A percentile compares a stretch with the other conserved stretches of the same genome.
Evolutionary conservation across 2,888 invertebrate species (phyloP).

Genomic region (Xestia c-nigrum): DNA sequence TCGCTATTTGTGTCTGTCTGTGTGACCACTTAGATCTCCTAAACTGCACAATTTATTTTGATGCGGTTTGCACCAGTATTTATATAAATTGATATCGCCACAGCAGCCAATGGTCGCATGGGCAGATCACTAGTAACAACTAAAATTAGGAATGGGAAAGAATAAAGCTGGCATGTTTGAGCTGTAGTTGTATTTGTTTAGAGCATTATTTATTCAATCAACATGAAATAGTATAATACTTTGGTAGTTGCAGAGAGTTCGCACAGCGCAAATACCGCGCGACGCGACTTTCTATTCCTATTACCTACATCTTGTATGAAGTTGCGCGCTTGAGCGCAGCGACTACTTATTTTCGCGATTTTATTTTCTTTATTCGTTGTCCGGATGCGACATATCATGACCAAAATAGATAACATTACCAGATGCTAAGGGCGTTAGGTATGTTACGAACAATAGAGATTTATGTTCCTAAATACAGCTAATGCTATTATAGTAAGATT

Average conservation of each 20-base stretch:
- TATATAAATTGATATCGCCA: neutral
- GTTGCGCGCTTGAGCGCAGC: slow-evolving; percentile 10
- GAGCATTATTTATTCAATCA: neutral
- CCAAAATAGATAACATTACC: slow-evolving; percentile 9
- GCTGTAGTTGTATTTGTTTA: neutral
- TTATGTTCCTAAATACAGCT: neutral
- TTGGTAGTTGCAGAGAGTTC: slow-evolving; percentile 9
- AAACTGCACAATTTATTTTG: neutral
- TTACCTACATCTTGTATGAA: slow-evolving; percentile 38
- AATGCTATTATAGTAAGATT: neutral
- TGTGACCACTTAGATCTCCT: neutral
- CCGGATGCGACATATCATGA: slow-evolving; percentile 8
- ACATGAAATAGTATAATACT: slow-evolving; percentile 2
- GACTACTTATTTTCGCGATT: slow-evolving; percentile 8
- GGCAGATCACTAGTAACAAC: neutral
- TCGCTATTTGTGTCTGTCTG: neutral
- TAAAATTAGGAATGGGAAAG: neutral
- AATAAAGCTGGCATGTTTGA: neutral
- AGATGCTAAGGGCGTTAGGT: neutral
- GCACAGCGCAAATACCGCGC: slow-evolving; percentile 4
- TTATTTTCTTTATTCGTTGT: neutral
- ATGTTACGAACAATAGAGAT: neutral
- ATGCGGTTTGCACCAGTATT: neutral
- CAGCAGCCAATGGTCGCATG: neutral
- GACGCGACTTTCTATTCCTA: slow-evolving; percentile 41